These are phyloP conservation scores for Morinoia aosen DNA, from an alignment of 2,888 invertebrate species.

Conservation along the genomic window DNA sequence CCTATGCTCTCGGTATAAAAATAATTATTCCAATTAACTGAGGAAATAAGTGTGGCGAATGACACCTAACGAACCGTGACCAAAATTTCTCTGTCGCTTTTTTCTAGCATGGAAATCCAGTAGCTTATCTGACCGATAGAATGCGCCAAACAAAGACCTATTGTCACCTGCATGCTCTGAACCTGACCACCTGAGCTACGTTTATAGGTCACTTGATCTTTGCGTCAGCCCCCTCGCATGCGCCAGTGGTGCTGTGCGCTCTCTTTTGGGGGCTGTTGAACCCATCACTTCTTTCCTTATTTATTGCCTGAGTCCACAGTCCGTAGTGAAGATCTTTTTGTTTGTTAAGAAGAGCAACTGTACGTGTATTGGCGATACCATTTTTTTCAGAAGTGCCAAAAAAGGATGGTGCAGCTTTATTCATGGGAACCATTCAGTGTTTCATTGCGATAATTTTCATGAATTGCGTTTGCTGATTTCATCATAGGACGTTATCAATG, in stretches of 20 bases:
- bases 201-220: constrained; percentile 40
- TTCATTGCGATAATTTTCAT: neutral
- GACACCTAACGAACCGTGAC: neutral
- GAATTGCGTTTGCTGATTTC: too few species aligned
- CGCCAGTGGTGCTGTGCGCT: neutral
- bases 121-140: constrained; percentile 18
- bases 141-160: constrained; percentile 4
- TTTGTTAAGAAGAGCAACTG: neutral
- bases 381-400: neutral
- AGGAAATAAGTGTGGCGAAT: neutral
- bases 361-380: neutral
- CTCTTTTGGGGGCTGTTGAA: neutral
- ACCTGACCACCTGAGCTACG: constrained; percentile 1
- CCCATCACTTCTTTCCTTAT: neutral
- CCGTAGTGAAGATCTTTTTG: neutral
- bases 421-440: neutral
- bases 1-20: neutral
- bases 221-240: neutral
- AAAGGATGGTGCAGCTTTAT: neutral
- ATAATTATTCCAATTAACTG: neutral
- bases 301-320: neutral
- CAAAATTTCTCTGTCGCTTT: neutral
- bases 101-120: neutral
- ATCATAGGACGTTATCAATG: too few species aligned
- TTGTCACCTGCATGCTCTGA: constrained; percentile 1